Conservation (phyloP, 2,888 invertebrate genomes). For the Stenichneumon culpator region DNA sequence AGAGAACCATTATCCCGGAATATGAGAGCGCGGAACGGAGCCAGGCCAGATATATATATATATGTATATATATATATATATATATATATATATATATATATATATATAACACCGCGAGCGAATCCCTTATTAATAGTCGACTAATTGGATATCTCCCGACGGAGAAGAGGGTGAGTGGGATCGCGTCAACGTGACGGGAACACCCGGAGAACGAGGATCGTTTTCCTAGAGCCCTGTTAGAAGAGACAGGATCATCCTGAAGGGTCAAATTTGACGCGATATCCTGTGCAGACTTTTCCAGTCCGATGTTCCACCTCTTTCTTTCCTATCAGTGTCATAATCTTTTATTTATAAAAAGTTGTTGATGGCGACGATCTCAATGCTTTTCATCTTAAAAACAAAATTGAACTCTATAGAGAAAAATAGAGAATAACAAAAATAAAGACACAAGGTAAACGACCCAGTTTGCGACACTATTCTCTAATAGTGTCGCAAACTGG, state of each 20-base stretch:
- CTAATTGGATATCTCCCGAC: conserved; percentile 79
- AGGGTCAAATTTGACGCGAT: not conserved
- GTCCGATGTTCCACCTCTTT: not conserved
- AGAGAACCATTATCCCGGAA: conserved; percentile 45
- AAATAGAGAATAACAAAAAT: too few relatives aligned
- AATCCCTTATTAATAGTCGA: conserved; percentile 80
- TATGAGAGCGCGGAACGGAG: conserved; percentile 33
- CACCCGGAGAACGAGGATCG: conserved; percentile 6
- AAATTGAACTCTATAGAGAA: too few relatives aligned
- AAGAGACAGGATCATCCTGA: not conserved
- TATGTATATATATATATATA: not conserved
- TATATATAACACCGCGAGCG: conserved; percentile 42
- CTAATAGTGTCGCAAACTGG: too few relatives aligned
- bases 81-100: too few relatives aligned
- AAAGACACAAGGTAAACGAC: too few relatives aligned
- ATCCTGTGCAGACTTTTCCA: not conserved
- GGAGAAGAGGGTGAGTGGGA: conserved; percentile 61
- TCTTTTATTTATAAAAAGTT: not conserved
- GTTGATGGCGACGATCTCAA: not conserved
- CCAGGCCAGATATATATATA: conserved; percentile 7
- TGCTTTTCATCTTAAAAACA: not conserved
- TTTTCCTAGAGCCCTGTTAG: not conserved
- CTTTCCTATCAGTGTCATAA: not conserved
- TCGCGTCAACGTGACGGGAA: conserved; percentile 68
- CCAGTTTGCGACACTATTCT: too few relatives aligned